A percentile compares a stretch with the other conserved stretches of the same genome.
These are phyloP conservation scores for Anguilla japonica DNA, from an alignment of 2,113 vertebrate species.

Conservation along the genomic window DNA sequence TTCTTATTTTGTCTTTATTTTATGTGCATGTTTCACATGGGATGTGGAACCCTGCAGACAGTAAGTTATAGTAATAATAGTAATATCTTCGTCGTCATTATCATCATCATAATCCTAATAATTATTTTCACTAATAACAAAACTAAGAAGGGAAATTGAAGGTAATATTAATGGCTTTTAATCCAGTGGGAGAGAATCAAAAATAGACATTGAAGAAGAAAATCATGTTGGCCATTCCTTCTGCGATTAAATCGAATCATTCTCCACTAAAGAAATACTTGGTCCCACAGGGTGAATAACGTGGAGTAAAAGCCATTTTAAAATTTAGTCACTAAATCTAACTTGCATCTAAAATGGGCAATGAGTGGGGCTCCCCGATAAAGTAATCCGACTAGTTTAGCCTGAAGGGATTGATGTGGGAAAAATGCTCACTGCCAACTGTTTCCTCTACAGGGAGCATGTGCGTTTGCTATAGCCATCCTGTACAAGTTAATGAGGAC, in stretches of 20 bases:
- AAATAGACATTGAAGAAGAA: neutral
- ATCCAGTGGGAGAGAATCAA: neutral
- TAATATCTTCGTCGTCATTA: neutral
- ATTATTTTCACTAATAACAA: neutral
- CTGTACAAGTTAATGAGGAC: constrained; percentile 60
- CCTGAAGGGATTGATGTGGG: neutral
- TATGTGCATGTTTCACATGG: constrained; percentile 18
- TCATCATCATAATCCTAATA: neutral
- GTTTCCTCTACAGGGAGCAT: constrained; percentile 76
- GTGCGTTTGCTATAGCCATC: constrained; percentile 81
- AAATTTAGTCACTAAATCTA: neutral
- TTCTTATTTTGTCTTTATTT: constrained; percentile 16
- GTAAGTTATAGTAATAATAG: constrained; percentile 28
- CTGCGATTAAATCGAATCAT: no score
- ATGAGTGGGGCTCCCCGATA: neutral
- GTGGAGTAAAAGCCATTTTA: neutral
- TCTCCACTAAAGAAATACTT: no score
- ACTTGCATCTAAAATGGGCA: neutral
- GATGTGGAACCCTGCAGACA: constrained; percentile 34
- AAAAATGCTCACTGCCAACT: neutral
- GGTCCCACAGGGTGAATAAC: neutral
- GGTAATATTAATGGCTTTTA: neutral
- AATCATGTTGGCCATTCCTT: neutral
- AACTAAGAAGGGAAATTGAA: neutral
- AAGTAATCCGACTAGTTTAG: neutral